Evolutionary conservation across 1,140 invertebrate genomes (phyloP), one percentile per base, ranked within the genome.

Genomic region (Chlorops oryzae): DNA sequence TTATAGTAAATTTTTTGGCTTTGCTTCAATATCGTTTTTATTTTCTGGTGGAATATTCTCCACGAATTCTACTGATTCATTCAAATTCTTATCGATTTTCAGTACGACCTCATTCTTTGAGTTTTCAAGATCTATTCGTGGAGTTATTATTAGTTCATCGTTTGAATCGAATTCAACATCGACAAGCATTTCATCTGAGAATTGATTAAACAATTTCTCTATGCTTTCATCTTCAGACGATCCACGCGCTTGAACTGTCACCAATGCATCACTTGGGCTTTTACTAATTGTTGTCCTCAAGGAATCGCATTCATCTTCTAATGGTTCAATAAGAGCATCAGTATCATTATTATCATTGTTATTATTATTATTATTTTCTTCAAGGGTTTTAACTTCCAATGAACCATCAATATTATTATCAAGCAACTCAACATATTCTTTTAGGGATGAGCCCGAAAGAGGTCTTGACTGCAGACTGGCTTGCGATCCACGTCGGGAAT

Each of bases 171-270:
- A 70, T 13, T 70, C 67, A 5, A 68, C 65, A 40, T 70, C 54
- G 2, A 59, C 67, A 15, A 70, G 24, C 67, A 70, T 70, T 22
- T 70, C 61, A 51, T 70, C 65, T 13, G 63, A 58, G 15, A 70
- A 57, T 12, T 70, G 47, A 4, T 57, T 58, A 18, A 70, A 66
- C 0, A 70, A 51, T 43, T 65, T 59, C 38, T 70, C 67, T n/a
- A 70, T 70, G 45, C 67, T 70, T 4, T 70, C 61, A 27, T 70
- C 65, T 43, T 70, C 66, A 7, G 66, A 67, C 18, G 62, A 63
- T 10, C 67, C 67, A 0, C 64, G 56, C 23, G 59, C 57, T 0
- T 63, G 60, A 17, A 66, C 62, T 1, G 66, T 69, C 0, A 69
- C 44, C 1, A 60, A 62, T 7, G 65, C 61, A 13, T 51, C 61